Evolutionary conservation across 2,797 vertebrate genomes (phyloP), one percentile per base, ranked within the genome.

Genomic region (Pelodytes ibericus): DNA sequence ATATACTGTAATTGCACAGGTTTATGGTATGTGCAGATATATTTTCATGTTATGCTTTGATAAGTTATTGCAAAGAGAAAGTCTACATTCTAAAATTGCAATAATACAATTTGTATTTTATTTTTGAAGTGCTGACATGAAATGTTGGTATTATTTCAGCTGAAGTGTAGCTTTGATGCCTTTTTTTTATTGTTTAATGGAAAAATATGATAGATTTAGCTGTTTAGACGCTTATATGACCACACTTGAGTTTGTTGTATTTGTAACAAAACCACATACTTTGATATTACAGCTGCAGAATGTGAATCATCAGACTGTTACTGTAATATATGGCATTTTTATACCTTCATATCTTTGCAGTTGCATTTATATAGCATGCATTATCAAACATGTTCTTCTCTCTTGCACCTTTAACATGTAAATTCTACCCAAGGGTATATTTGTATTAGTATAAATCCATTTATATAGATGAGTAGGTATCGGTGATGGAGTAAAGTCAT

Each of bases 1-100:
- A 80, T 64, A 59, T 2, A 27, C 26, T 73, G 10, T 27, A 64
- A 51, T 65, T 68, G 25, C 70, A 30, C 47, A 15, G 26, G 41
- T 44, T 44, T 13, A 58, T 66, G 29, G 22, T 22, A 53, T 57
- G 7, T 78, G 24, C 49, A 53, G 49, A 53, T 25, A 53, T 24
- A 24, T 36, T 25, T 31, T 26, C 15, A 73, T 75, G 59, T 29
- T 73, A 24, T 71, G 33, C 56, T 74, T 65, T 74, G 74, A 65
- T 13, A 15, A 67, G 68, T 16, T 44, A 57, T 66, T 26, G 7
- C 26, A 22, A 16, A 22, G 49, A 53, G 3, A 47, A 15, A 11
- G 41, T 44, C 41, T 13, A 44, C 41, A 44, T 44, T 13, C 13
- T 2, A 53, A 16, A 53, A 53, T 47, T 15, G 8, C 49, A 53